These are phyloP conservation scores for Noctua janthina DNA, from an alignment of 2,888 invertebrate genomes.

Conservation along the genomic window DNA sequence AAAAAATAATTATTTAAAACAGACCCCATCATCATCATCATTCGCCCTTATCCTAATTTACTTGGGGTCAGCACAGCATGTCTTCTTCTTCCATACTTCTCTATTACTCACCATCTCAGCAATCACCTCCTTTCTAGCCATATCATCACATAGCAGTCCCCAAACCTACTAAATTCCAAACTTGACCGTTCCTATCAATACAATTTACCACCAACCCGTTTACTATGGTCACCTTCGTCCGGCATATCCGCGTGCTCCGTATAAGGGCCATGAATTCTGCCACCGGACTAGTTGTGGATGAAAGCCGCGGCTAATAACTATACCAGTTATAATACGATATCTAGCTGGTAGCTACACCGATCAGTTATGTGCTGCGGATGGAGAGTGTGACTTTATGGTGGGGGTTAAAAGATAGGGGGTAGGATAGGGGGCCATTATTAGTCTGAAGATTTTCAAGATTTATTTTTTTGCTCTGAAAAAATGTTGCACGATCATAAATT, in stretches of 20 bases:
- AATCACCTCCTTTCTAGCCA: too few relatives aligned
- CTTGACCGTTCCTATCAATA: neutral
- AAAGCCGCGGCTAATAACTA: conserved; percentile 85
- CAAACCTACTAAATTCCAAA: neutral
- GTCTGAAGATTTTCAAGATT: neutral
- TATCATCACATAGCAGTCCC: neutral
- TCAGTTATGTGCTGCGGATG: conserved; percentile 47
- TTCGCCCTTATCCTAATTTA: too few relatives aligned
- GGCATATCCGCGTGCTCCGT: conserved; percentile 80
- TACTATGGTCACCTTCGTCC: conserved; percentile 70
- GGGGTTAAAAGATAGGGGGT: neutral
- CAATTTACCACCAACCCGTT: neutral
- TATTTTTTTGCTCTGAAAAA: neutral
- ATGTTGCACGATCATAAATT: neutral
- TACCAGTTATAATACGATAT: conserved; percentile 66
- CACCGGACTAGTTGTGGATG: conserved; percentile 83
- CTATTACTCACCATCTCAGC: too few relatives aligned
- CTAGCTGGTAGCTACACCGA: conserved; percentile 53
- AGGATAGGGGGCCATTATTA: neutral
- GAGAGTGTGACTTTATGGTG: conserved; percentile 42
- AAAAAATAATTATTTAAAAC: neutral
- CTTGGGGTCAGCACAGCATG: too few relatives aligned
- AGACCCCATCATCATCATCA: too few relatives aligned
- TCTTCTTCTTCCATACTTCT: too few relatives aligned
- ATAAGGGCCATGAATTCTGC: conserved; percentile 83